Conservation (phyloP, 2,888 invertebrate genomes). For the Calameuta pallipes region DNA sequence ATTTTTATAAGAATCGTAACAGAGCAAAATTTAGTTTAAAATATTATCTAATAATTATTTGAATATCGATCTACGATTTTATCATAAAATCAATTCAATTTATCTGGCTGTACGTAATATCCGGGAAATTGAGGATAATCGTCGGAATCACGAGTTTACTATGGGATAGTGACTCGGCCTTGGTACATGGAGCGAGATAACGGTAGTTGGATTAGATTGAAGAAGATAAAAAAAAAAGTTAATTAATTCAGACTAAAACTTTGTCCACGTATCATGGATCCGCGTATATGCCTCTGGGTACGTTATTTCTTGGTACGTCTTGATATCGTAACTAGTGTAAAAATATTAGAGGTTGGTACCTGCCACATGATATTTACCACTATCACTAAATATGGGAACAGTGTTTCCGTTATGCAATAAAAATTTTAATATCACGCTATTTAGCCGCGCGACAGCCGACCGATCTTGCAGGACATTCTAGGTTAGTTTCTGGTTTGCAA, state of each 20-base stretch:
- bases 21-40: not conserved
- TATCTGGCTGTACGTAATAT: not conserved
- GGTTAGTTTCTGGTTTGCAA: conserved; percentile 2
- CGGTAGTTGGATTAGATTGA: not conserved
- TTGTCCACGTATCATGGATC: not conserved
- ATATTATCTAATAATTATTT: not conserved
- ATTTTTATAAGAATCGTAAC: no score
- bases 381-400: not conserved
- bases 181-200: not conserved
- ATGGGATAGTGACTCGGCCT: not conserved
- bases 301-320: not conserved
- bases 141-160: not conserved
- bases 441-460: not conserved
- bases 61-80: not conserved
- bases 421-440: conserved; percentile 11
- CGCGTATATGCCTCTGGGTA: not conserved
- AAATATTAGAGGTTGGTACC: not conserved
- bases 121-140: not conserved
- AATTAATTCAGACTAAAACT: not conserved
- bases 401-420: conserved; percentile 7
- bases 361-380: not conserved
- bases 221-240: not conserved
- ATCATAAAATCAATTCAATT: not conserved
- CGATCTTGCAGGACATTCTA: not conserved
- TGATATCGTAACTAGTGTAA: not conserved